Evolutionary conservation across 2,888 invertebrate genomes (phyloP), one percentile per base, ranked within the genome.

Genomic region (Cremastinae sp.): DNA sequence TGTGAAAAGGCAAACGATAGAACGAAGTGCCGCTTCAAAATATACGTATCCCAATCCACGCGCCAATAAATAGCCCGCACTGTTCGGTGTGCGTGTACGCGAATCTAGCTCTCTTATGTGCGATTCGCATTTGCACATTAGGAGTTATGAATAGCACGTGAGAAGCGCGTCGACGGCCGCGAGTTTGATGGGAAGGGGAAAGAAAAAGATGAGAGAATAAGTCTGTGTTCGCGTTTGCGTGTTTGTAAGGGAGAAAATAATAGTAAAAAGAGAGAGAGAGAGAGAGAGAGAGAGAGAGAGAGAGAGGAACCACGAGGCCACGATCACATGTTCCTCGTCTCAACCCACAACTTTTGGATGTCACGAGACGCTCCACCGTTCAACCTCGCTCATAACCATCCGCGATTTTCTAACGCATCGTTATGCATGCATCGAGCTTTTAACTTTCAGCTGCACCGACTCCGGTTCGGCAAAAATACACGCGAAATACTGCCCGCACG

Each of bases 321-420:
- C n/a, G 84, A 85, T 88, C 88, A 87, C 88, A 87, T 85, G 87
- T 86, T 86, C 84, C 85, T 88, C 87, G 85, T 86, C 87, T n/a
- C n/a, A 85, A 85, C 78, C 78, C 77, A 58, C 75, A 56, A 51
- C 59, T 72, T 64, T 51, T 59, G 10, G 75, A 71, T 70, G 72
- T 75, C 65, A 71, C 74, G 70, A 75, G 64, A 65, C 47, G 12
- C 47, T 9, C 45, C 34, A 62, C n/a, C 28, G 14, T 22, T 43
- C n/a, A 59, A 49, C 51, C 34, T 12, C 28, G 34, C 47, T n/a
- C n/a, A n/a, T n/a, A 10, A 34, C 20, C 49, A 34, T 20, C 18
- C 38, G 41, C 7, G 2, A 18, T 18, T 5, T 49, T 18, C 8
- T 8, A 49, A 0, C 9, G 47, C 47, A 49, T 20, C 9, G 7